Evolutionary conservation across 2,888 invertebrate genomes (phyloP).

Genomic region (Molorchus minor): DNA sequence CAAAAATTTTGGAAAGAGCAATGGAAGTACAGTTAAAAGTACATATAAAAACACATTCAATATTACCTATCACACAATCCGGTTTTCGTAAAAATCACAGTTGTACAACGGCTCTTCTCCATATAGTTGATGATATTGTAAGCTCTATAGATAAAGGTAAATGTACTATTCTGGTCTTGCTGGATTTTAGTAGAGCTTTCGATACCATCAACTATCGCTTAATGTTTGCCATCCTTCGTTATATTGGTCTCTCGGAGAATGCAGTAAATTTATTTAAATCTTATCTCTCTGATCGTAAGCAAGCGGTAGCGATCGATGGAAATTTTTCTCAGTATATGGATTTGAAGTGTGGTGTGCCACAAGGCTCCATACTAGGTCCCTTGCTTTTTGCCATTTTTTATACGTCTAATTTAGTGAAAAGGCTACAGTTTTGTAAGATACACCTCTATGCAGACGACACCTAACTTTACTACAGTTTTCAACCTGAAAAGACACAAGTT

Average conservation of each 20-base stretch:
- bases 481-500: background rate
- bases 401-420: background rate
- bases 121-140: too few relatives aligned
- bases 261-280: background rate
- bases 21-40: slow-evolving; percentile 3
- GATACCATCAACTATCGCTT: slow-evolving; percentile 7
- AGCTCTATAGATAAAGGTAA: slow-evolving; percentile 12
- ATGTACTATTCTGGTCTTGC: slow-evolving; percentile 6
- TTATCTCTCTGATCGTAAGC: background rate
- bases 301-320: background rate
- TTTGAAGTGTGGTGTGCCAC: background rate
- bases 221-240: background rate
- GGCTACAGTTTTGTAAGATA: background rate
- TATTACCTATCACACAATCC: slow-evolving; percentile 12
- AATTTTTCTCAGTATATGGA: background rate
- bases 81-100: slow-evolving; percentile 13
- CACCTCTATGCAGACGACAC: background rate
- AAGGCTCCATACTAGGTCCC: background rate
- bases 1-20: background rate
- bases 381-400: background rate
- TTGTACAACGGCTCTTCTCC: too few relatives aligned
- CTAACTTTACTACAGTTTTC: background rate
- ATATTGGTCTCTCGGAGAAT: slow-evolving; percentile 3
- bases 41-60: slow-evolving; percentile 12
- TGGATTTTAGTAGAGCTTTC: slow-evolving; percentile 12